Conservation (phyloP, 2,113 vertebrate species). For the Epinephelus moara region DNA sequence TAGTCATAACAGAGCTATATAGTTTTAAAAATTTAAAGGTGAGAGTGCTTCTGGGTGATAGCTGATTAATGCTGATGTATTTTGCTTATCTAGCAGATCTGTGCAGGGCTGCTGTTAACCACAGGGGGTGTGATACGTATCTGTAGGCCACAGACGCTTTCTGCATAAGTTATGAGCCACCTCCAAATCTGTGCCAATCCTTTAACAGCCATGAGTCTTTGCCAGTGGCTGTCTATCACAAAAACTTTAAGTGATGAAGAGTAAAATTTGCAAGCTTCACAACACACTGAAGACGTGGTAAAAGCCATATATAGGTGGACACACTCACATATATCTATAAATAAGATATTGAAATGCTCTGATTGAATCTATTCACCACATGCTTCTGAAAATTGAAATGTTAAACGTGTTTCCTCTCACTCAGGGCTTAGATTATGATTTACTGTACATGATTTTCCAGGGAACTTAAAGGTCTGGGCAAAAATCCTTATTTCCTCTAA, state of each 20-base stretch:
- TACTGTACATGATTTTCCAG: conserved; percentile 25
- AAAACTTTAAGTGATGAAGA: conserved; percentile 29
- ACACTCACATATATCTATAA: not conserved
- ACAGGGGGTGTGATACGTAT: conserved; percentile 37
- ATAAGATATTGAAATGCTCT: conserved; percentile 9
- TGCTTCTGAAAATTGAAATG: conserved; percentile 16
- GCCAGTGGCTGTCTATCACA: conserved; percentile 35
- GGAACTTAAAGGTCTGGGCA: conserved; percentile 10
- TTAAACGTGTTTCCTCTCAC: conserved; percentile 19
- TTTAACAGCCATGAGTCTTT: conserved; percentile 34
- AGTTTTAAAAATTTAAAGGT: conserved; percentile 42
- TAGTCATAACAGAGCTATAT: conserved; percentile 20
- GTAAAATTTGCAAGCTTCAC: conserved; percentile 21
- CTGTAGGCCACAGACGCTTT: conserved; percentile 37
- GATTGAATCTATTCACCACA: conserved; percentile 10
- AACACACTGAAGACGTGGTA: conserved; percentile 6
- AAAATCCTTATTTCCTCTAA: conserved; percentile 31
- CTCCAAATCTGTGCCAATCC: conserved; percentile 24
- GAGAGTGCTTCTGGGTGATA: conserved; percentile 51
- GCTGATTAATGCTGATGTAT: conserved; percentile 65
- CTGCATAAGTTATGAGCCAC: conserved; percentile 55
- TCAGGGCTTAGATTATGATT: conserved; percentile 28
- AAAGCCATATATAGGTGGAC: not conserved
- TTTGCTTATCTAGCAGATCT: conserved; percentile 64
- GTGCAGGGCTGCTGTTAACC: conserved; percentile 49